These are phyloP conservation scores for Chaitophorus viminalis DNA, from an alignment of 2,888 invertebrate genomes.

Conservation along the genomic window DNA sequence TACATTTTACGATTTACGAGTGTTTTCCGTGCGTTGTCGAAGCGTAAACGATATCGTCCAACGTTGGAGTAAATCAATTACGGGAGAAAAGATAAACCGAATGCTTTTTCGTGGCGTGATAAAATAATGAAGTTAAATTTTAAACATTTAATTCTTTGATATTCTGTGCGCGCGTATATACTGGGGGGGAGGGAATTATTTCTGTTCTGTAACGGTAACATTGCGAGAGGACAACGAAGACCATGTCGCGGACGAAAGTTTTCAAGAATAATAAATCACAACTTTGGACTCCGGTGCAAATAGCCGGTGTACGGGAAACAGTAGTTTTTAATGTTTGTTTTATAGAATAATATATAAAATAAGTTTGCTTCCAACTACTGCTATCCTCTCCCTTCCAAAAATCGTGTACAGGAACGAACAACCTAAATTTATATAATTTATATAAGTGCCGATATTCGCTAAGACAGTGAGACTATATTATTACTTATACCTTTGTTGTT, in stretches of 20 bases:
- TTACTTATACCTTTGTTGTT: no score
- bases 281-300: background rate
- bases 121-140: background rate
- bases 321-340: background rate
- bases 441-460: no score
- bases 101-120: background rate
- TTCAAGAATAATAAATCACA: constrained; percentile 26
- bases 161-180: background rate
- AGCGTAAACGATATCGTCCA: background rate
- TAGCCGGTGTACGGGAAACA: background rate
- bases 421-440: no score
- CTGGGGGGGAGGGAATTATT: background rate
- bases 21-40: background rate
- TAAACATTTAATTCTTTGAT: background rate
- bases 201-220: background rate
- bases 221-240: background rate
- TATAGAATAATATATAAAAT: background rate
- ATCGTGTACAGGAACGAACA: background rate
- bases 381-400: background rate
- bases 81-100: background rate
- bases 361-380: background rate
- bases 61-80: background rate
- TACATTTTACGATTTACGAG: background rate
- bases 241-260: background rate
- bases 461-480: no score